Evolutionary conservation across 1,140 invertebrate genomes (phyloP), one percentile per base, ranked within the genome.

Genomic region (Phthorimaea operculella): DNA sequence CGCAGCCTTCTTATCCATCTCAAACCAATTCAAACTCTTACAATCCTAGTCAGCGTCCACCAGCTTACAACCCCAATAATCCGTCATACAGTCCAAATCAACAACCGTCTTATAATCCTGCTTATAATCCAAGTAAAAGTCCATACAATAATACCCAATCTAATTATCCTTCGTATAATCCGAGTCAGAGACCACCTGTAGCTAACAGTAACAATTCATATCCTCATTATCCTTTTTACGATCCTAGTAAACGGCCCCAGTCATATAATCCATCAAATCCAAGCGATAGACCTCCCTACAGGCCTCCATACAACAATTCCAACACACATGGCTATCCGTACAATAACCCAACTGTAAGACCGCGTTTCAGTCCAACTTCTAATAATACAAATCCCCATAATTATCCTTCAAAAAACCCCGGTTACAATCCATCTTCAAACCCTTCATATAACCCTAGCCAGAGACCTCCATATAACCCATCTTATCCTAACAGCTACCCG

Each of bases 381-480:
- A 17, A 16, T 47, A 47, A 47, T 47, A 9, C 44, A 15, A 6
- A 16, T 9, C 16, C 44, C 44, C 8, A 28, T 6, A 28, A 15
- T 9, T 47, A 47, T 9, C 44, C 44, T 2, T 8, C 14, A 17
- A 14, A 47, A 14, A 15, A 47, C 15, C 4, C 44, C 7, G 15
- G 44, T 47, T 15, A 47, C 4, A 47, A 16, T 14, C 44, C 44
- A 47, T 1, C 8, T 39, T 5, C 8, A 3, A 12, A 47, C 15
- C 44, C 44, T 14, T 47, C 44, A 16, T 47, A 47, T 47, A 47
- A 47, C 16, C 44, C 44, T 14, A 47, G 44, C 15, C 44, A 17
- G 16, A 47, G 44, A 47, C 44, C 44, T 2, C 44, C 44, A 9
- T 15, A n/a, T 47, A 14, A 47, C n/a, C 36, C 36, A 9, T 39